These are phyloP conservation scores for Lysandra coridon DNA, from an alignment of 2,888 invertebrate species.

Conservation along the genomic window DNA sequence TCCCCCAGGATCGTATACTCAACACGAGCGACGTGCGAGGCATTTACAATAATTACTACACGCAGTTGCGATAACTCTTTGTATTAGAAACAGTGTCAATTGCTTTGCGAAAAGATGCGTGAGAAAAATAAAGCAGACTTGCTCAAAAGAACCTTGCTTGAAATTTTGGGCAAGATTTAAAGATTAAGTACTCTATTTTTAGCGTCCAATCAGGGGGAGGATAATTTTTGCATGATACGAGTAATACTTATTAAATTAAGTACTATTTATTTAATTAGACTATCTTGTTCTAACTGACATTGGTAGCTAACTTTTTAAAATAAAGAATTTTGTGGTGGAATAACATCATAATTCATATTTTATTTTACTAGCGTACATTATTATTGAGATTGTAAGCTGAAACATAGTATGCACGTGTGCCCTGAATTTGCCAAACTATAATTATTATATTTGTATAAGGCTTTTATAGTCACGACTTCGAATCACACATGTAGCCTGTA, in stretches of 20 bases:
- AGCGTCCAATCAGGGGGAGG: no score
- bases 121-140: not conserved
- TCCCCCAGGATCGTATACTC: not conserved
- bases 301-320: no score
- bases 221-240: no score
- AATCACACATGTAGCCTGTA: not conserved
- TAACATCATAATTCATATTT: not conserved
- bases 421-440: not conserved
- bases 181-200: no score
- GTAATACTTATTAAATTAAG: no score
- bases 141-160: not conserved
- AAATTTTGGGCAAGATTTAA: no score
- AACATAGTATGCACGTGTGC: not conserved
- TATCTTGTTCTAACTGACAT: no score
- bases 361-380: not conserved
- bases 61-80: not conserved
- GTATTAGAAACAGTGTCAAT: constrained; percentile 4
- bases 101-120: not conserved
- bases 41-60: not conserved
- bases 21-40: not conserved
- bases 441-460: no score
- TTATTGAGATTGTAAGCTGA: not conserved
- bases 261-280: no score
- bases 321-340: no score
- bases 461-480: not conserved